Evolutionary conservation across 1,140 invertebrate genomes (phyloP), one percentile per base, ranked within the genome.

Genomic region (Caerostris extrusa): DNA sequence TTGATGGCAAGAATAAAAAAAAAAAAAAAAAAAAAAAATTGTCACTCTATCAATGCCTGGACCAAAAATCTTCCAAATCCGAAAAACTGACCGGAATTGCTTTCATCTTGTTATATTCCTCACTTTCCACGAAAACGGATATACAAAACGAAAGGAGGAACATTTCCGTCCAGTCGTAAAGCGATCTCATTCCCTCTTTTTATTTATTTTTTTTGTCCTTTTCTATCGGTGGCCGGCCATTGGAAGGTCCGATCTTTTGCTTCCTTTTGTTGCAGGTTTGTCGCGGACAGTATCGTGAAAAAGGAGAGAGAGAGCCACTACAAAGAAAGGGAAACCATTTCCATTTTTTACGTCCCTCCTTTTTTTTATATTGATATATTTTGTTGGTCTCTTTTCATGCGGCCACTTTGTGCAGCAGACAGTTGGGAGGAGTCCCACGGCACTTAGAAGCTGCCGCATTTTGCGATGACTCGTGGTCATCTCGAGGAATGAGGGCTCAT

Each of bases 251-350:
- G 90, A 91, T 71, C 81, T 91, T 90, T 90, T 69, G 89, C 57
- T 90, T 58, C 58, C n/a, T 56, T 12, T 64, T 87, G n/a, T 86
- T 53, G 17, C 10, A 1, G 14, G 57, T 93, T 93, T 93, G 92
- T 93, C n/a, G 86, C 58, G 86, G 92, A 82, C 92, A 89, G 85
- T 89, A 82, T 69, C 91, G 71, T 69, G 58, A 82, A 83, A 91
- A 55, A 58, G 56, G 34, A 55, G 77, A 8, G 55, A n/a, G 34
- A 19, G 10, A 50, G 56, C 55, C 89, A n/a, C 71, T 10, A 58
- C 19, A 50, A 64, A 71, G 61, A 71, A 89, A 87, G 64, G 14
- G 64, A 87, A 64, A 87, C 64, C 53, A 60, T 89, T 64, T 71
- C 87, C 87, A 89, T 71, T 87, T 87, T 87, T 87, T 87, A 89